Percentiles rank a stretch among this genome's conserved stretches.
These are phyloP conservation scores for Hemichromis elongatus DNA, from an alignment of 2,113 vertebrate species.

Conservation along the genomic window DNA sequence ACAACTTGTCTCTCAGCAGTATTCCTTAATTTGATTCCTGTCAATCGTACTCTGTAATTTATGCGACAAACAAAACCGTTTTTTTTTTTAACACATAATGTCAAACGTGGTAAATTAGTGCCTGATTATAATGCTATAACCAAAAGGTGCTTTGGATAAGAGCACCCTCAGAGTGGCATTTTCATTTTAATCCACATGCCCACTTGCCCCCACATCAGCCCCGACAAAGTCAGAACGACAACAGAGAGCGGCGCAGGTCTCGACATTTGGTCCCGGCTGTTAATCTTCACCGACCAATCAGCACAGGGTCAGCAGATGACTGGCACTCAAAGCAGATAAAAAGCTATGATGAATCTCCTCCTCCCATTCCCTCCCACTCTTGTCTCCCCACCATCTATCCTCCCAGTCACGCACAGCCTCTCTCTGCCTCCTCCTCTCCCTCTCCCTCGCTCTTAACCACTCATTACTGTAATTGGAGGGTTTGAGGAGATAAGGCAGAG, in stretches of 20 bases:
- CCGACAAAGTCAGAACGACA: slow-evolving; percentile 31
- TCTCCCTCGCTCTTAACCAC: slow-evolving; percentile 53
- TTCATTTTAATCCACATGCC: slow-evolving; percentile 35
- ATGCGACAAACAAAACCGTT: neutral
- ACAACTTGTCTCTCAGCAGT: neutral
- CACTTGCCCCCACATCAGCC: slow-evolving; percentile 22
- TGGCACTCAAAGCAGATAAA: slow-evolving; percentile 52
- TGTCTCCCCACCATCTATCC: slow-evolving; percentile 14
- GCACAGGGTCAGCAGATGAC: slow-evolving; percentile 40
- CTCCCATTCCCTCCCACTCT: neutral
- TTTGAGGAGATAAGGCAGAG: slow-evolving; percentile 51
- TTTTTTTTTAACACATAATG: neutral
- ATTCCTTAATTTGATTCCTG: neutral
- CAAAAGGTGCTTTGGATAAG: neutral
- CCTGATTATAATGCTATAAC: neutral
- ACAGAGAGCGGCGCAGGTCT: slow-evolving; percentile 29
- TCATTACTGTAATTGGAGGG: slow-evolving; percentile 74
- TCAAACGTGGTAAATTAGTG: neutral
- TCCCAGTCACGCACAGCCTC: slow-evolving; percentile 52
- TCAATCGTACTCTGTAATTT: neutral
- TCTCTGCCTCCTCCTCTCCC: slow-evolving; percentile 23
- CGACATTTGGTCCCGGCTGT: slow-evolving; percentile 50
- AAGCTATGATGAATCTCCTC: slow-evolving; percentile 38
- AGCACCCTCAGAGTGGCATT: slow-evolving; percentile 5
- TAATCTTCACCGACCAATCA: slow-evolving; percentile 62